Conservation (phyloP, 2,797 vertebrate species). For the Gymnocypris eckloni region DNA sequence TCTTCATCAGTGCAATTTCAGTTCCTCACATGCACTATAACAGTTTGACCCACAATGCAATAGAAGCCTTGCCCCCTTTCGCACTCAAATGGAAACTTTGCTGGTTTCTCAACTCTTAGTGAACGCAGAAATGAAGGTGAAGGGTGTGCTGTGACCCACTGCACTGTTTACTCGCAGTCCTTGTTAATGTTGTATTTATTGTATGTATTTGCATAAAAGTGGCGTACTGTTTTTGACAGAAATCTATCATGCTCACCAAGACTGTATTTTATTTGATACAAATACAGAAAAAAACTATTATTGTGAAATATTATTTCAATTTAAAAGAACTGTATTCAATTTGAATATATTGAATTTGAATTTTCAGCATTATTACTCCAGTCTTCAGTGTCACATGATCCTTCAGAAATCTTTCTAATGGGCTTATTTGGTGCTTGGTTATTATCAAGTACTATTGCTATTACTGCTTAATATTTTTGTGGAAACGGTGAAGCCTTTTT, state of each 20-base stretch:
- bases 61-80: background rate
- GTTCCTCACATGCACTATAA: background rate
- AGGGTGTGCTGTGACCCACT: background rate
- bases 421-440: background rate
- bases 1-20: background rate
- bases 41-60: background rate
- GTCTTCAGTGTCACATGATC: background rate
- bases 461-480: background rate
- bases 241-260: background rate
- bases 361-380: background rate
- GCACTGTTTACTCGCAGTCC: background rate
- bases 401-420: background rate
- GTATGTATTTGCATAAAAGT: background rate
- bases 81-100: conserved; percentile 26
- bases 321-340: background rate
- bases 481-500: background rate
- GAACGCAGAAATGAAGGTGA: background rate
- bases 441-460: background rate
- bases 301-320: background rate
- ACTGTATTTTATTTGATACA: background rate
- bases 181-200: background rate
- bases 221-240: background rate
- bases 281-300: background rate
- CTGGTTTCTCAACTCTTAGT: conserved; percentile 8
- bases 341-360: background rate